A percentile compares a stretch with the other conserved stretches of the same genome.
Evolutionary conservation across 2,797 vertebrate genomes (phyloP).

Genomic region (Heteromormyrus szaboi): DNA sequence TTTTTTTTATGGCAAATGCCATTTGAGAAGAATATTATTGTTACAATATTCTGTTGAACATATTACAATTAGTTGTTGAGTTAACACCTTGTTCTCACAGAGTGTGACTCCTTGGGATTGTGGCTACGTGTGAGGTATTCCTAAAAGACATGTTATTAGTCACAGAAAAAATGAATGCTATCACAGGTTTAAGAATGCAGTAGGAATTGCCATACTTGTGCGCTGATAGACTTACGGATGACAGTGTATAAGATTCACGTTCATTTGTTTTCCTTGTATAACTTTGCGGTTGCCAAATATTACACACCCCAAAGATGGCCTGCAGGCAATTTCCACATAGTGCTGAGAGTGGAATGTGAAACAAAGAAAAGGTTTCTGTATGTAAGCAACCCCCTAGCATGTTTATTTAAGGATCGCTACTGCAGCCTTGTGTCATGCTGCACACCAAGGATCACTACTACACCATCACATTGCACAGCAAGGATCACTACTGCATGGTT

Average conservation of each 20-base stretch:
- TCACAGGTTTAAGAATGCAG: neutral
- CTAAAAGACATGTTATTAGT: neutral
- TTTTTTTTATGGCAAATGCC: neutral
- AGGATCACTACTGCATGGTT: neutral
- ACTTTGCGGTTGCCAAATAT: neutral
- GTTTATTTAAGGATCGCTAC: neutral
- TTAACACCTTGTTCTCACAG: neutral
- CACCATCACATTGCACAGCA: neutral
- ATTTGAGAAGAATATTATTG: neutral
- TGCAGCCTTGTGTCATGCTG: neutral
- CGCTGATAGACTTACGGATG: neutral
- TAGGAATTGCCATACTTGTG: neutral
- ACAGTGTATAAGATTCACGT: neutral
- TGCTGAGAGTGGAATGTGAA: neutral
- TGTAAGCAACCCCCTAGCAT: neutral
- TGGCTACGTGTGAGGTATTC: neutral
- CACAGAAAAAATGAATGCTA: neutral
- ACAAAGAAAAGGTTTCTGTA: neutral
- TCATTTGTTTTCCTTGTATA: constrained; percentile 3
- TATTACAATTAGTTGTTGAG: neutral
- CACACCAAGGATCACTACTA: neutral
- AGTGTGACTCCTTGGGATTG: neutral
- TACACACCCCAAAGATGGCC: neutral
- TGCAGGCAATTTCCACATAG: neutral
- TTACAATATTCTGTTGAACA: neutral